A percentile compares a stretch with the other conserved stretches of the same genome.
phyloP scores from a whole-genome alignment of 2,888 invertebrate species.

The Hydriomena furcata region DNA sequence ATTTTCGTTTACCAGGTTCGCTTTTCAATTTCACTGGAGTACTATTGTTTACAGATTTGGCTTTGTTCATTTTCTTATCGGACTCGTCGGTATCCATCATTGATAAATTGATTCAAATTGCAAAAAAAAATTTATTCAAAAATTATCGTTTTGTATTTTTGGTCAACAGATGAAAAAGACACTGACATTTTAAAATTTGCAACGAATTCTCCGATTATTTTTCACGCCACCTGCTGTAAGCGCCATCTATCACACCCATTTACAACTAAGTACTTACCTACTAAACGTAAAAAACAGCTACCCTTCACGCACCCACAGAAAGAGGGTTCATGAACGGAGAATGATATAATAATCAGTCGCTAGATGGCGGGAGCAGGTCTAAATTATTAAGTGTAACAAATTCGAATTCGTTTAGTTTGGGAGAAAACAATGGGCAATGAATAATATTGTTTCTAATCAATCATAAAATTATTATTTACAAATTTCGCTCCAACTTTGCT shows the following conservation, averaged over 20 bases:
- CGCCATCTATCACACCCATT: constrained; percentile 29
- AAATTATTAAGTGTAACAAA: too few relatives aligned
- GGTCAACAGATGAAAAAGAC: constrained; percentile 19
- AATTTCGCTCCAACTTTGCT: too few relatives aligned
- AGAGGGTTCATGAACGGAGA: not conserved
- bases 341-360: constrained; percentile 4
- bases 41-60: constrained; percentile 51
- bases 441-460: too few relatives aligned
- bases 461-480: too few relatives aligned
- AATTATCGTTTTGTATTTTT: constrained; percentile 15
- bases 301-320: not conserved
- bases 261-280: constrained; percentile 14
- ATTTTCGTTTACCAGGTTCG: constrained; percentile 59
- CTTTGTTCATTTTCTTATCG: constrained; percentile 57
- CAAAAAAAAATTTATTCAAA: constrained; percentile 25
- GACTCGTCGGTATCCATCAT: constrained; percentile 58
- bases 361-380: constrained; percentile 33
- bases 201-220: not conserved
- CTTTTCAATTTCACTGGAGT: constrained; percentile 43
- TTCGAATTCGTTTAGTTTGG: too few relatives aligned
- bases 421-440: too few relatives aligned
- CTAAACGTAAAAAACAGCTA: not conserved
- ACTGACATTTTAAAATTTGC: constrained; percentile 8
- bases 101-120: constrained; percentile 30
- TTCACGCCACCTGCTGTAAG: not conserved